phyloP scores from a whole-genome alignment of 1,140 invertebrate genomes.

The Drosophila seguyi region DNA sequence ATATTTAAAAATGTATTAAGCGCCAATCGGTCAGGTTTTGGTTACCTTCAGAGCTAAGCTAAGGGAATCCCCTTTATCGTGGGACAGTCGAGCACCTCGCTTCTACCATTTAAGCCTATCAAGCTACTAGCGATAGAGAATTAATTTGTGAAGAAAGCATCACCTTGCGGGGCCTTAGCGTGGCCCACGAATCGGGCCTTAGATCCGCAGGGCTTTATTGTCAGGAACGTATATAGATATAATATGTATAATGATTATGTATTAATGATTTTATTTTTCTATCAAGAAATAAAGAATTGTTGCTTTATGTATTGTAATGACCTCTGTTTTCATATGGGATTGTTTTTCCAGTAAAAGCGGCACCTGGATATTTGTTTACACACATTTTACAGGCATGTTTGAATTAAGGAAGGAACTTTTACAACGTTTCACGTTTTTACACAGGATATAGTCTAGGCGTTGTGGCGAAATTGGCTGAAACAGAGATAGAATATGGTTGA shows the following conservation, averaged over 20 bases:
- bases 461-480: background rate
- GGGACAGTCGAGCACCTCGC: conserved; percentile 46
- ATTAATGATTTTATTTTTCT: conserved; percentile 67
- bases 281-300: conserved; percentile 54
- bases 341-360: background rate
- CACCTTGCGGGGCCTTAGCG: conserved; percentile 6
- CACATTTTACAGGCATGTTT: background rate
- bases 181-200: background rate
- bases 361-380: background rate
- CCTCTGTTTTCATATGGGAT: background rate
- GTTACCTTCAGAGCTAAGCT: conserved; percentile 36
- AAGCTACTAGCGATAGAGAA: conserved; percentile 3
- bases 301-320: conserved; percentile 32
- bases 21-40: conserved; percentile 21
- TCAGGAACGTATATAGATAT: conserved; percentile 20
- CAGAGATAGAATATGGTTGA: background rate
- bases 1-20: conserved; percentile 36
- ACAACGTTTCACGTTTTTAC: background rate
- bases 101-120: conserved; percentile 37
- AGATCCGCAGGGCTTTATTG: conserved; percentile 6
- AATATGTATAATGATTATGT: conserved; percentile 45
- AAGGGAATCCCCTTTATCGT: conserved; percentile 14
- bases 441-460: background rate
- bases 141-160: conserved; percentile 21
- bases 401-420: background rate